Percentiles rank a stretch among this genome's conserved stretches.
phyloP scores from a whole-genome alignment of 2,888 invertebrate genomes.

The Matsumyia berberina region DNA sequence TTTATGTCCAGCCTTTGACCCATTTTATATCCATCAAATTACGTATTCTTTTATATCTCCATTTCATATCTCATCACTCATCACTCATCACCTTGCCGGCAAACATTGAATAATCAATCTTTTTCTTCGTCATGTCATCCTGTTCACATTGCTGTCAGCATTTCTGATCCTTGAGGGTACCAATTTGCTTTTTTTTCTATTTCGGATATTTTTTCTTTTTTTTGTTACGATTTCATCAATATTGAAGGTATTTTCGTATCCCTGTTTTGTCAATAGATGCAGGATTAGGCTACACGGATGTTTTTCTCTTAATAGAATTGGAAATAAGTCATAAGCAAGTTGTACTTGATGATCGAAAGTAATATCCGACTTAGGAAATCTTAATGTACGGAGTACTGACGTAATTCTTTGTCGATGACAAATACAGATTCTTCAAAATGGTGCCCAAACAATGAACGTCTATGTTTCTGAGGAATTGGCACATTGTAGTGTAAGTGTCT shows the following conservation, averaged over 20 bases:
- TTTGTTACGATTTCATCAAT: constrained; percentile 15
- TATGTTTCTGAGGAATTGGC: too few species aligned
- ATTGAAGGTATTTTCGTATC: constrained; percentile 2
- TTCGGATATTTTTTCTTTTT: neutral
- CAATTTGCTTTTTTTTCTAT: constrained; percentile 23
- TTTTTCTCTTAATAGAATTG: too few species aligned
- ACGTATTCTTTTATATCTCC: constrained; percentile 19
- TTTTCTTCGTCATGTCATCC: constrained; percentile 13
- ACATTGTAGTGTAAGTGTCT: too few species aligned
- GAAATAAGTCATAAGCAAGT: too few species aligned
- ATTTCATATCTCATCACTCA: constrained; percentile 18
- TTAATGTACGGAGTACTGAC: too few species aligned
- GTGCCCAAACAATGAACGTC: too few species aligned
- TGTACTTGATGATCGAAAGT: too few species aligned
- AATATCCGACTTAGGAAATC: too few species aligned
- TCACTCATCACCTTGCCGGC: constrained; percentile 16
- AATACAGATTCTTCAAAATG: too few species aligned
- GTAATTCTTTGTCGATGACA: too few species aligned
- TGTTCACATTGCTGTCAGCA: constrained; percentile 12
- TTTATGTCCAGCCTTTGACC: constrained; percentile 28
- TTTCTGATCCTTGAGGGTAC: constrained; percentile 24
- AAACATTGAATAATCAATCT: constrained; percentile 37
- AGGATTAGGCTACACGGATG: too few species aligned
- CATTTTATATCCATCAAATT: constrained; percentile 27
- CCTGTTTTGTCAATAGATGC: too few species aligned